Percentiles rank a stretch among this genome's conserved stretches.
Conservation (phyloP, 92 coral and sea anemone species). For the Porites divaricata region DNA sequence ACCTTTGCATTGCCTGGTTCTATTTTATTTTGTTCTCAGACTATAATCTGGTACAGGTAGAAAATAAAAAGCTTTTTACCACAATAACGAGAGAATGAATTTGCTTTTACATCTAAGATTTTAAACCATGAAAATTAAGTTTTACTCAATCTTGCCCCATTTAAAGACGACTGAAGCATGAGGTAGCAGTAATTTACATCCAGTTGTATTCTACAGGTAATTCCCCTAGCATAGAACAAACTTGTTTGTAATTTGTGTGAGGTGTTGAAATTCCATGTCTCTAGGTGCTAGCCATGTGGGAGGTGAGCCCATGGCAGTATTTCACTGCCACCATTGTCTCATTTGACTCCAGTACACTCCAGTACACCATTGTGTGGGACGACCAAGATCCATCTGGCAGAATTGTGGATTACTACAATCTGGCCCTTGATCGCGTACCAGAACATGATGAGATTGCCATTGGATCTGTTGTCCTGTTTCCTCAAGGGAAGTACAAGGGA, state of each 20-base stretch:
- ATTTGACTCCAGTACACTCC: constrained; percentile 60
- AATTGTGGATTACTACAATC: constrained; percentile 79
- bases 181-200: too few species aligned
- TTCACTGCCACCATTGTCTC: constrained; percentile 89
- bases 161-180: too few species aligned
- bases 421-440: constrained; percentile 92
- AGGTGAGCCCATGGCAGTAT: constrained; percentile 85
- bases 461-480: constrained; percentile 90
- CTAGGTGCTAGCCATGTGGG: constrained; percentile 92
- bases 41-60: too few species aligned
- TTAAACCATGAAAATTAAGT: too few species aligned
- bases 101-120: too few species aligned
- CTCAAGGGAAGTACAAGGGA: constrained; percentile 85
- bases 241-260: background rate
- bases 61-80: too few species aligned
- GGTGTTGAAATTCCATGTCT: background rate
- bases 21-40: too few species aligned
- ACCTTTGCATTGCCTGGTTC: too few species aligned
- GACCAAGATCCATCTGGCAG: constrained; percentile 95
- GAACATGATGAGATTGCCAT: constrained; percentile 87
- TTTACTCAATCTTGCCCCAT: too few species aligned
- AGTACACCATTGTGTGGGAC: constrained; percentile 91
- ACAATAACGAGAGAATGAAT: too few species aligned
- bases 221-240: background rate
- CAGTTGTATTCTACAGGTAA: too few species aligned